phyloP scores from a whole-genome alignment of 1,140 invertebrate genomes.

The Ips typographus region DNA sequence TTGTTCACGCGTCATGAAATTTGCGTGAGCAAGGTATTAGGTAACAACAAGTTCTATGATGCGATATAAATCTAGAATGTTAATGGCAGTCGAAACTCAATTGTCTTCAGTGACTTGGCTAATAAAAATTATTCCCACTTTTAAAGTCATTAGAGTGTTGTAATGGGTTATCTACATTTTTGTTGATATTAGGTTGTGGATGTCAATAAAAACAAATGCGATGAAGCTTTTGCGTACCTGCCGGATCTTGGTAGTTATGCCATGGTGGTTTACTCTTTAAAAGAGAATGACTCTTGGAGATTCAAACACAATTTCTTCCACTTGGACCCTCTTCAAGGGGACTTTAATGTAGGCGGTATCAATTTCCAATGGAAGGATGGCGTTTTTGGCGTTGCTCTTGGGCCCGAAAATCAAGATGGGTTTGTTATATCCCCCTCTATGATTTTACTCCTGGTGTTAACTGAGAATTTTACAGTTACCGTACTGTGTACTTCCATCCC shows the following conservation, averaged over 20 bases:
- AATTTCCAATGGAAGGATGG: constrained; percentile 80
- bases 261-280: constrained; percentile 72
- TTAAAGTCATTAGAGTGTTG: too few species aligned
- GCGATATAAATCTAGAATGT: too few species aligned
- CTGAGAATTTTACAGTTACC: constrained; percentile 49
- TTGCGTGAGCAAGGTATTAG: too few species aligned
- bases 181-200: constrained; percentile 59
- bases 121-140: too few species aligned
- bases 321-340: constrained; percentile 73
- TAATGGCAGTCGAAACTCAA: too few species aligned
- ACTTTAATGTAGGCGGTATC: constrained; percentile 69
- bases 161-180: background rate
- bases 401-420: constrained; percentile 40
- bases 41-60: too few species aligned
- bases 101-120: too few species aligned
- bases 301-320: constrained; percentile 79
- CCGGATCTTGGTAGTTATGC: constrained; percentile 73
- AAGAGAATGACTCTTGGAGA: constrained; percentile 72
- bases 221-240: constrained; percentile 72
- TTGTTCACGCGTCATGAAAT: too few species aligned
- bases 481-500: constrained; percentile 75
- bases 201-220: constrained; percentile 65
- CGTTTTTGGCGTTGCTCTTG: constrained; percentile 67
- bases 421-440: constrained; percentile 10
- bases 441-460: too few species aligned